Conservation (phyloP, 2,113 vertebrate genomes). For the Vireo altiloquus region DNA sequence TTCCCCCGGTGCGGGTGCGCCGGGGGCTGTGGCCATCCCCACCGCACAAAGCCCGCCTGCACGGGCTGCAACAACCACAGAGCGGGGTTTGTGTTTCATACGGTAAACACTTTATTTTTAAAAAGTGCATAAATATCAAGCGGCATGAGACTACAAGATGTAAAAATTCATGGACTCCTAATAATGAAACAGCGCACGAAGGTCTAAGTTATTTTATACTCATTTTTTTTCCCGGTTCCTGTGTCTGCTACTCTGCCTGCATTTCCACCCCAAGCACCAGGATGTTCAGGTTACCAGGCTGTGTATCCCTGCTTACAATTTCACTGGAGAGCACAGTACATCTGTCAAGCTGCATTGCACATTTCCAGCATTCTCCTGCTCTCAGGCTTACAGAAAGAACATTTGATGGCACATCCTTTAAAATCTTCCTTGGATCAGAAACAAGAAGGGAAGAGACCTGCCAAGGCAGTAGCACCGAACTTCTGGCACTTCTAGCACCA, state of each 20-base stretch:
- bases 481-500: background rate
- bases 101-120: background rate
- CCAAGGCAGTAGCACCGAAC: background rate
- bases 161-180: background rate
- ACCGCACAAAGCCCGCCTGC: background rate
- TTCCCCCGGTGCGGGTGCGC: background rate
- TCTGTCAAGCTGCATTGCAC: background rate
- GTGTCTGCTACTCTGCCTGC: background rate
- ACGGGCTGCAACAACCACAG: rapidly evolving
- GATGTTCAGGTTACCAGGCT: background rate
- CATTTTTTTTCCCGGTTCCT: rapidly evolving
- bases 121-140: too few relatives aligned
- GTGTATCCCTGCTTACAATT: background rate
- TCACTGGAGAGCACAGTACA: background rate
- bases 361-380: background rate
- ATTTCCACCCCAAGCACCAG: background rate
- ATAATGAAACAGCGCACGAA: background rate
- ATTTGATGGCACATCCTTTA: background rate
- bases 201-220: background rate
- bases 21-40: background rate
- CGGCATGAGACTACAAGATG: too few relatives aligned
- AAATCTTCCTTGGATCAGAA: background rate
- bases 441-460: background rate
- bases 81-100: rapidly evolving
- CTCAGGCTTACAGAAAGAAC: background rate